phyloP scores from a whole-genome alignment of 1,140 invertebrate species.

The Leptopilina clavipes region DNA sequence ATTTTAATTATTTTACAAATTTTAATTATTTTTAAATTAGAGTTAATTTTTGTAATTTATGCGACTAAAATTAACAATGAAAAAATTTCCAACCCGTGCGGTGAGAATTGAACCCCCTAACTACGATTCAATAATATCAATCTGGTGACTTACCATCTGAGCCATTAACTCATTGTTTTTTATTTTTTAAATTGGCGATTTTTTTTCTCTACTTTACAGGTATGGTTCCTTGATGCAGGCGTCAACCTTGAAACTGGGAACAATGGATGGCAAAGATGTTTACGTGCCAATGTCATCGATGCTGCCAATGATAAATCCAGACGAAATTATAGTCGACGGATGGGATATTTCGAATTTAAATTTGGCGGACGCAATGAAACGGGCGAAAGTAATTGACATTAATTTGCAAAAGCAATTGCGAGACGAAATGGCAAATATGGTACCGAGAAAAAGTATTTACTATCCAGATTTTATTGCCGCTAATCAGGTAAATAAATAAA shows the following conservation, averaged over 20 bases:
- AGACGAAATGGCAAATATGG: slow-evolving; percentile 82
- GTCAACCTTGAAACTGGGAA: slow-evolving; percentile 89
- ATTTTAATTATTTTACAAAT: too few species aligned
- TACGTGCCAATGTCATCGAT: slow-evolving; percentile 88
- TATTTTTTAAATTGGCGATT: too few species aligned
- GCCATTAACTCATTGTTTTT: too few species aligned
- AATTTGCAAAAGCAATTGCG: slow-evolving; percentile 84
- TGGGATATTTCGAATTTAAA: slow-evolving; percentile 96
- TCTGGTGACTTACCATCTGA: too few species aligned
- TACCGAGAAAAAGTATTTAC: slow-evolving; percentile 91
- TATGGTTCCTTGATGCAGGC: slow-evolving; percentile 93
- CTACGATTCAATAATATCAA: too few species aligned
- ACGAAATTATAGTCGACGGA: slow-evolving; percentile 92
- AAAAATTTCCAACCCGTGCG: too few species aligned
- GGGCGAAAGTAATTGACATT: slow-evolving; percentile 85
- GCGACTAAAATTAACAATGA: too few species aligned
- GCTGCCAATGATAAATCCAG: slow-evolving; percentile 92
- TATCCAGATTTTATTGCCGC: slow-evolving; percentile 95
- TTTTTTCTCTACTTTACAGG: slow-evolving; percentile 67
- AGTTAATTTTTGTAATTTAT: too few species aligned
- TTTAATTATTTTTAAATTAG: too few species aligned
- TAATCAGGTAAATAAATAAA: slow-evolving; percentile 83
- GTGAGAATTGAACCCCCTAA: too few species aligned
- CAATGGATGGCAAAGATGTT: slow-evolving; percentile 82
- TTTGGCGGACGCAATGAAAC: slow-evolving; percentile 88